Evolutionary conservation across 2,888 invertebrate species (phyloP).

Genomic region (Cotesia congregata): DNA sequence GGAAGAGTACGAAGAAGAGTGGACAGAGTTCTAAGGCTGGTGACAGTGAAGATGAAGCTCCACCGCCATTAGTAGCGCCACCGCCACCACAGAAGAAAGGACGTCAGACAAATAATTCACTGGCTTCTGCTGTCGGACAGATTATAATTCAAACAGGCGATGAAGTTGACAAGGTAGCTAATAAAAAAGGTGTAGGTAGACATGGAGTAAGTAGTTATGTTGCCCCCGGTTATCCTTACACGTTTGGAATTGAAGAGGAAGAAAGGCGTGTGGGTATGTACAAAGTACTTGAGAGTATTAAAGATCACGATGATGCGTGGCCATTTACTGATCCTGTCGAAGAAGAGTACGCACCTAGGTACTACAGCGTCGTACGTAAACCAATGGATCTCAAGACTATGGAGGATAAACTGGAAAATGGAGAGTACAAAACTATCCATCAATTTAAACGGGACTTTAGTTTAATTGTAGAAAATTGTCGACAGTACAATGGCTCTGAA

Average conservation of each 20-base stretch:
- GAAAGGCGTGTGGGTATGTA: conserved; percentile 92
- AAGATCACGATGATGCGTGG: conserved; percentile 93
- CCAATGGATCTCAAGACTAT: conserved; percentile 92
- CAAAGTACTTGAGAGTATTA: conserved; percentile 89
- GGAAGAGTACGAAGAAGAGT: conserved; percentile 54
- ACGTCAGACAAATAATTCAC: conserved; percentile 88
- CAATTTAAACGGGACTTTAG: conserved; percentile 92
- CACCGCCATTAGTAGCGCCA: conserved; percentile 46
- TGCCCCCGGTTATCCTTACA: conserved; percentile 61
- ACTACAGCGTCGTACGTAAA: conserved; percentile 75
- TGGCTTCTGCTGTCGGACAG: conserved; percentile 87
- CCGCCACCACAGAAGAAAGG: conserved; percentile 72
- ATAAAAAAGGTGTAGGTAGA: conserved; percentile 60
- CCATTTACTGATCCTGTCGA: conserved; percentile 94
- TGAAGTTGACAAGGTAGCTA: conserved; percentile 56
- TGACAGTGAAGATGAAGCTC: conserved; percentile 59
- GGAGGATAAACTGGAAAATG: conserved; percentile 88
- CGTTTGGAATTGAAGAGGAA: conserved; percentile 75
- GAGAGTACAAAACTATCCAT: conserved; percentile 83
- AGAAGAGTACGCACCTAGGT: conserved; percentile 91
- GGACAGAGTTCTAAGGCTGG: conserved; percentile 56
- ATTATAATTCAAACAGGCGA: conserved; percentile 78
- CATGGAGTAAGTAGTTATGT: conserved; percentile 59
- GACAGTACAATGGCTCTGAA: conserved; percentile 91
- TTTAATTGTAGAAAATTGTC: conserved; percentile 92